A percentile compares a stretch with the other conserved stretches of the same genome.
phyloP scores from a whole-genome alignment of 2,797 vertebrate species.

The Carduelis carduelis region DNA sequence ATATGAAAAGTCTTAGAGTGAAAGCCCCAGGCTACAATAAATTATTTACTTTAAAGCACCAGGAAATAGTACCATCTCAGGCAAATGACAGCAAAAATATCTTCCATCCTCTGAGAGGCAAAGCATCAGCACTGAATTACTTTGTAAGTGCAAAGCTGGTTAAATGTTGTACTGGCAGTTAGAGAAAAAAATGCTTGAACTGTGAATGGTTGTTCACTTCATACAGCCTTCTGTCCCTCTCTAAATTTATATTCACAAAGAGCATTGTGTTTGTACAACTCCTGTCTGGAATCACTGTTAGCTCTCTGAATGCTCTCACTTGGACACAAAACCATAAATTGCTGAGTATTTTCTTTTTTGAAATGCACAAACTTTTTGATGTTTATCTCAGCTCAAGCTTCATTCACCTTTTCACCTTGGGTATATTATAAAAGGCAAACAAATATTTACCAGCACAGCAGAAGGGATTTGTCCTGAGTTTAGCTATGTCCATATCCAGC shows the following conservation, averaged over 20 bases:
- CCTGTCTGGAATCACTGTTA: neutral
- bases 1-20: neutral
- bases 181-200: neutral
- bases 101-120: conserved; percentile 10
- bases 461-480: neutral
- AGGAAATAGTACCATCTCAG: conserved; percentile 28
- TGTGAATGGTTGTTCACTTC: neutral
- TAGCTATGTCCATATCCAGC: neutral
- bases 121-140: neutral
- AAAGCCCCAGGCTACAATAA: conserved; percentile 49
- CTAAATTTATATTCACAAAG: neutral
- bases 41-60: conserved; percentile 52
- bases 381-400: neutral
- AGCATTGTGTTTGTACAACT: neutral
- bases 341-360: rapidly evolving
- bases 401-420: neutral
- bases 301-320: neutral
- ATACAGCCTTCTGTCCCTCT: neutral
- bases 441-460: neutral
- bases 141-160: neutral
- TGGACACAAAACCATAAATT: neutral
- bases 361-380: neutral
- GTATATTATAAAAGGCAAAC: neutral
- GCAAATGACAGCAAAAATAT: conserved; percentile 21
- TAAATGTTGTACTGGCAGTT: neutral